phyloP scores from a whole-genome alignment of 2,113 vertebrate species.

The Indicator maculatus region DNA sequence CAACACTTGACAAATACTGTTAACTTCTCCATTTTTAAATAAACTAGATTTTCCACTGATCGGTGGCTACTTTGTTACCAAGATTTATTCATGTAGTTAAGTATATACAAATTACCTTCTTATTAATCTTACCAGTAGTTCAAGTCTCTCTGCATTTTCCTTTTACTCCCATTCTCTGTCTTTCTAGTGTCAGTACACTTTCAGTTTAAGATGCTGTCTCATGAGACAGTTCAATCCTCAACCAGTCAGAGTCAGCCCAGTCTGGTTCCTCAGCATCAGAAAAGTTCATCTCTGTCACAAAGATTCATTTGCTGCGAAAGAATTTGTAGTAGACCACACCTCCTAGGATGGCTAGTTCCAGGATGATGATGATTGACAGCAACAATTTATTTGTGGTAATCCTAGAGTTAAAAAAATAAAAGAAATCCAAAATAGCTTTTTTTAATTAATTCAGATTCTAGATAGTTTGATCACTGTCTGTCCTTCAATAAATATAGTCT shows the following conservation, averaged over 20 bases:
- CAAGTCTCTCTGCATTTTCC: slow-evolving; percentile 30
- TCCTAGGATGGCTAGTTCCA: slow-evolving; percentile 91
- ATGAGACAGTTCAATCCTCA: not conserved
- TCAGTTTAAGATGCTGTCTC: not conserved
- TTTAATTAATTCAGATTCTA: not conserved
- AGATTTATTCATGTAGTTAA: slow-evolving; percentile 58
- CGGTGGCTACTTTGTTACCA: slow-evolving; percentile 55
- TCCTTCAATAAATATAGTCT: not conserved
- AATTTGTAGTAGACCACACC: slow-evolving; percentile 93
- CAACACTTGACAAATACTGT: slow-evolving; percentile 54
- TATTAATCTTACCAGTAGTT: slow-evolving; percentile 56
- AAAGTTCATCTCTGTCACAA: not conserved
- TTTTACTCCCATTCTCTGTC: slow-evolving; percentile 46
- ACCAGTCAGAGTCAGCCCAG: not conserved
- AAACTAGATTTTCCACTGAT: slow-evolving; percentile 65
- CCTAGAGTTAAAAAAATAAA: slow-evolving; percentile 69
- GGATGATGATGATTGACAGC: slow-evolving; percentile 87
- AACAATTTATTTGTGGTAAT: slow-evolving; percentile 93
- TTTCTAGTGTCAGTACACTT: slow-evolving; percentile 31
- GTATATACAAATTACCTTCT: slow-evolving; percentile 75
- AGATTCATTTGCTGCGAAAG: slow-evolving; percentile 77
- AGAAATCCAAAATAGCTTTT: not conserved
- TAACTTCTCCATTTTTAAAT: slow-evolving; percentile 51
- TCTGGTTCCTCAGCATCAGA: not conserved
- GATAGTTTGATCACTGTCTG: not conserved